Conservation (phyloP, 2,888 invertebrate species). For the Craniophora ligustri region DNA sequence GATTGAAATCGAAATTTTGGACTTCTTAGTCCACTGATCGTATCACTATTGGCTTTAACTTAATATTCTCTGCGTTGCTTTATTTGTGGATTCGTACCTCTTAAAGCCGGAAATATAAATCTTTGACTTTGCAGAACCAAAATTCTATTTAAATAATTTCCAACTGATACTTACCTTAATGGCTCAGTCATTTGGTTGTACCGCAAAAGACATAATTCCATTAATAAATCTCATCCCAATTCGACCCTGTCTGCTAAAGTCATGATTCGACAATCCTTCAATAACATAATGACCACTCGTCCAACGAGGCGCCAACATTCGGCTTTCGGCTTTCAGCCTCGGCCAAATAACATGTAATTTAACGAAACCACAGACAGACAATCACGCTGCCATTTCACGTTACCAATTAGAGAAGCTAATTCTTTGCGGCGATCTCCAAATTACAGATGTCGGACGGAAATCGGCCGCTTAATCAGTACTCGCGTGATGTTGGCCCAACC, state of each 20-base stretch:
- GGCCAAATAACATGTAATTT: constrained; percentile 82
- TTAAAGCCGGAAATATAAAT: too few relatives aligned
- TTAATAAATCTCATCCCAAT: constrained; percentile 50
- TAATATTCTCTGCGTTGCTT: too few relatives aligned
- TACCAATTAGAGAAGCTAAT: constrained; percentile 59
- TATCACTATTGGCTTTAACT: too few relatives aligned
- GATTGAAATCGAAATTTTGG: too few relatives aligned
- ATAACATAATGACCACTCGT: constrained; percentile 76
- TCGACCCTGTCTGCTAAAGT: constrained; percentile 62
- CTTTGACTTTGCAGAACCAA: too few relatives aligned
- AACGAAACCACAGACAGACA: constrained; percentile 70
- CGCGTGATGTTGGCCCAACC: constrained; percentile 57
- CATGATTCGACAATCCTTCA: constrained; percentile 73
- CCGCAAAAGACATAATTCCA: constrained; percentile 31
- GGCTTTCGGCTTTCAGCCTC: constrained; percentile 69
- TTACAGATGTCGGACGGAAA: constrained; percentile 57
- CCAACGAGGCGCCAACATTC: constrained; percentile 84
- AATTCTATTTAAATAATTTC: constrained; percentile 17
- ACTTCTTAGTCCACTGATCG: too few relatives aligned
- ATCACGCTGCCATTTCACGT: constrained; percentile 69
- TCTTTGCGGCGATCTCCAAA: constrained; percentile 58
- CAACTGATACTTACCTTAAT: not conserved
- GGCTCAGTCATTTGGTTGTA: constrained; percentile 25
- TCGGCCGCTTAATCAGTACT: constrained; percentile 58
- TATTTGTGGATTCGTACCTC: too few relatives aligned